Conservation (phyloP, 2,888 invertebrate species). For the Thelaira solivaga region DNA sequence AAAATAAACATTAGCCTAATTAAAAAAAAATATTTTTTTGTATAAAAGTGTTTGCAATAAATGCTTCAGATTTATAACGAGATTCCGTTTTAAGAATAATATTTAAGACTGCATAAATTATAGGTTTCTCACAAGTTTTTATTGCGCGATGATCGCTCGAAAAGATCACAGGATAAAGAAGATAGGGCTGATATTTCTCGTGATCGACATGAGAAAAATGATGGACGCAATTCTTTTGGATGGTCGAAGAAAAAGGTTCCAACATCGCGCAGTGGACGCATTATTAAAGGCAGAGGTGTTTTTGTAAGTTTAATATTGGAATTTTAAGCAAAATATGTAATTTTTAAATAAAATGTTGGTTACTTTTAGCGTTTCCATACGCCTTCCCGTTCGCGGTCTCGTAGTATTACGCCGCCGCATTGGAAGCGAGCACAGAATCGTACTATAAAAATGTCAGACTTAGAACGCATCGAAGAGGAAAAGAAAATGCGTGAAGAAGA, state of each 20-base stretch:
- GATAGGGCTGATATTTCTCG: constrained; percentile 65
- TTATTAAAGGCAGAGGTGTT: constrained; percentile 93
- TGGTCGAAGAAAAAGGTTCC: constrained; percentile 76
- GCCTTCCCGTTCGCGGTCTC: constrained; percentile 87
- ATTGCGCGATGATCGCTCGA: constrained; percentile 79
- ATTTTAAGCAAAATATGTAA: not conserved
- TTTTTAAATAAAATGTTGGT: not conserved
- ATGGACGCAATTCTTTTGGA: constrained; percentile 73
- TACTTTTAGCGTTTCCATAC: constrained; percentile 87
- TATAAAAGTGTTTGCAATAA: too few species aligned
- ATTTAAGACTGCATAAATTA: not conserved
- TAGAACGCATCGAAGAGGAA: constrained; percentile 86
- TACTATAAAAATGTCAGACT: constrained; percentile 89
- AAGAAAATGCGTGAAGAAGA: constrained; percentile 81
- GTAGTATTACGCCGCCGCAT: constrained; percentile 94
- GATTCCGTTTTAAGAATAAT: too few species aligned
- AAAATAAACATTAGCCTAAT: not conserved
- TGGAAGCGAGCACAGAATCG: constrained; percentile 93
- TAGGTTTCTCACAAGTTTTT: constrained; percentile 90
- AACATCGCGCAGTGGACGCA: constrained; percentile 84
- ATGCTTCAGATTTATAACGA: too few species aligned
- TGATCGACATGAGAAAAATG: constrained; percentile 67
- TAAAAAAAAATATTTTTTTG: too few species aligned
- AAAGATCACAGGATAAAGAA: constrained; percentile 66
- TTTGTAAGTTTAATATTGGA: constrained; percentile 83